Conservation (phyloP, 2,797 vertebrate genomes). For the Percopsis omiscomaycus region DNA sequence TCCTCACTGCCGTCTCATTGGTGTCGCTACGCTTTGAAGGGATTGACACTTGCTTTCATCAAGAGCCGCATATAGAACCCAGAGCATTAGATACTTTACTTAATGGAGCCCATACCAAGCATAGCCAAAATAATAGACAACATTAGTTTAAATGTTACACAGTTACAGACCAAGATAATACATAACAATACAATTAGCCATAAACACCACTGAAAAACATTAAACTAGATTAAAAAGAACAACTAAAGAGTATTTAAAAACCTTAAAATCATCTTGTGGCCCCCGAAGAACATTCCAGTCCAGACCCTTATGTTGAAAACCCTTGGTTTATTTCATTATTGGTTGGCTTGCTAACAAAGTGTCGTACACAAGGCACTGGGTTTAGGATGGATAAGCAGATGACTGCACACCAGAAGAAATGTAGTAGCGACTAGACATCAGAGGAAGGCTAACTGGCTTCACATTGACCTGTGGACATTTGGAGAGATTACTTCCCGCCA, state of each 20-base stretch:
- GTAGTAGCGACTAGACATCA: slow-evolving; percentile 32
- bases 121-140: no score
- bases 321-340: slow-evolving; percentile 21
- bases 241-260: no score
- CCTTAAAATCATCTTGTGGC: no score
- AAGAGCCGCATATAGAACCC: slow-evolving; percentile 7
- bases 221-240: no score
- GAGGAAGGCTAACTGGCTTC: slow-evolving; percentile 25
- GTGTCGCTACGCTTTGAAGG: slow-evolving; percentile 33
- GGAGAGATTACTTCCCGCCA: slow-evolving; percentile 18
- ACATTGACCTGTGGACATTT: slow-evolving; percentile 34
- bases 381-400: slow-evolving; percentile 32
- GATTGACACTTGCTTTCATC: slow-evolving; percentile 37
- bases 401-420: slow-evolving; percentile 9
- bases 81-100: slow-evolving; percentile 13
- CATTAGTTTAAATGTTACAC: no score
- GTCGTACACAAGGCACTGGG: slow-evolving; percentile 43
- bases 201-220: no score
- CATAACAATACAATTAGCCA: no score
- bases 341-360: slow-evolving; percentile 44
- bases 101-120: no score
- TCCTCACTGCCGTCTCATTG: slow-evolving; percentile 11
- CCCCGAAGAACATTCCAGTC: no score
- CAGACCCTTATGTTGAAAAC: no score
- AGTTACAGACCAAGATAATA: no score